Conservation (phyloP, 2,888 invertebrate species). For the Hirtodrosophila cameraria region DNA sequence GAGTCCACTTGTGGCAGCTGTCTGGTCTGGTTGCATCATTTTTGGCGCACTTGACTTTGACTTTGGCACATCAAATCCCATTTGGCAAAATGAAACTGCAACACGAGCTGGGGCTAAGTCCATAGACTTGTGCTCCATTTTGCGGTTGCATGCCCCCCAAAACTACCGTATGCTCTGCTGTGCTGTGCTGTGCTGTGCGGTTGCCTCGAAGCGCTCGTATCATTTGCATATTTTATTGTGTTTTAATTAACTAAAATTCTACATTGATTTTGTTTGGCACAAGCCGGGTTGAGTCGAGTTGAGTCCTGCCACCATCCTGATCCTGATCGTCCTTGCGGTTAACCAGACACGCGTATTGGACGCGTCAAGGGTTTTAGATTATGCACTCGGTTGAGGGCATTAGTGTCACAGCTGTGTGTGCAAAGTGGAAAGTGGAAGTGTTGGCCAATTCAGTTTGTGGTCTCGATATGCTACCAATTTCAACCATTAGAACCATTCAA, state of each 20-base stretch:
- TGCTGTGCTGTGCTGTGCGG: constrained; percentile 27
- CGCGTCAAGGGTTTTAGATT: constrained; percentile 13
- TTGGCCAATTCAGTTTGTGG: constrained; percentile 46
- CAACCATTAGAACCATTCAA: no score
- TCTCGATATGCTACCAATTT: constrained; percentile 9
- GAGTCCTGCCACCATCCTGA: neutral
- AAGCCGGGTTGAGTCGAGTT: constrained; percentile 11
- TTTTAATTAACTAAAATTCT: constrained; percentile 69
- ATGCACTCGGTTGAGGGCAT: constrained; percentile 12
- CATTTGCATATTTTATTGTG: constrained; percentile 74
- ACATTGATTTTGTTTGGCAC: constrained; percentile 47
- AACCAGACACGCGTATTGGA: constrained; percentile 35
- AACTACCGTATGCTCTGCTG: constrained; percentile 2
- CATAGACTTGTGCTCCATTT: constrained; percentile 23
- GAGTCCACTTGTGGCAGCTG: constrained; percentile 32
- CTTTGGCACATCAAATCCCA: constrained; percentile 48
- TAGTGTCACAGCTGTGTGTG: constrained; percentile 28
- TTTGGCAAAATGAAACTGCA: constrained; percentile 37
- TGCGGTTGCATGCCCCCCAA: constrained; percentile 26
- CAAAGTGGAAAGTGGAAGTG: no score
- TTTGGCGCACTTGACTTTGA: constrained; percentile 58
- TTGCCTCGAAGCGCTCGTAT: constrained; percentile 39
- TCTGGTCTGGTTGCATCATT: constrained; percentile 40
- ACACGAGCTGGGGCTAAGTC: constrained; percentile 3
- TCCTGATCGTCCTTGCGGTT: constrained; percentile 13